A percentile compares a stretch with the other conserved stretches of the same genome.
These are phyloP conservation scores for Silurus asotus DNA, from an alignment of 2,113 vertebrate genomes.

Conservation along the genomic window DNA sequence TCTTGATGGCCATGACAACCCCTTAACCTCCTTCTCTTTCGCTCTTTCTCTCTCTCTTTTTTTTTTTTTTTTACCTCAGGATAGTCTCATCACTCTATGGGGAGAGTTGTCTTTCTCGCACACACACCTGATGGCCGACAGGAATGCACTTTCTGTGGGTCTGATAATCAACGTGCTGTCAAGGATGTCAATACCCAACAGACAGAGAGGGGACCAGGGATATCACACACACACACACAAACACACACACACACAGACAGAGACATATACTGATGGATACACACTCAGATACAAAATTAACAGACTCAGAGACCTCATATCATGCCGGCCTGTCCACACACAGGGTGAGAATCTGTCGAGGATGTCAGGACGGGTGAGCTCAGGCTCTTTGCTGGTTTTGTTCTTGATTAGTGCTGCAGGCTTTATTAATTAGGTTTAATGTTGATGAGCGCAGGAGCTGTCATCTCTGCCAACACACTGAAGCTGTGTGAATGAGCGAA, in stretches of 20 bases:
- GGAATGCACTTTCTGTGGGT: conserved; percentile 87
- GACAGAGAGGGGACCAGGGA: conserved; percentile 66
- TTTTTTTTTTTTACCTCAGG: conserved; percentile 44
- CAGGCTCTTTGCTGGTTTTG: conserved; percentile 47
- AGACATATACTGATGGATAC: conserved; percentile 42
- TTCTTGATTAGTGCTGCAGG: conserved; percentile 58
- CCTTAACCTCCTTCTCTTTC: conserved; percentile 61
- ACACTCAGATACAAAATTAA: conserved; percentile 42
- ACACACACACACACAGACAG: conserved; percentile 13
- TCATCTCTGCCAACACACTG: conserved; percentile 46
- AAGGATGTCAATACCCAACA: conserved; percentile 91
- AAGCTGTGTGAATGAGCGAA: conserved; percentile 29
- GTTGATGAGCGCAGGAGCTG: conserved; percentile 59
- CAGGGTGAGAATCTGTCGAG: conserved; percentile 69
- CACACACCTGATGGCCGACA: conserved; percentile 91
- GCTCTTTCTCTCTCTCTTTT: conserved; percentile 35
- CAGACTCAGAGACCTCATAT: conserved; percentile 4
- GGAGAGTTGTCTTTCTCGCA: conserved; percentile 58
- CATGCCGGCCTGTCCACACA: conserved; percentile 39
- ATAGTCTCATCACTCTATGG: conserved; percentile 86
- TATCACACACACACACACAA: conserved; percentile 33
- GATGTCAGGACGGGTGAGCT: conserved; percentile 67
- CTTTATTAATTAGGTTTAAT: conserved; percentile 65
- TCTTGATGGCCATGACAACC: conserved; percentile 77
- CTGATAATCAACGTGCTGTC: conserved; percentile 98